Base-by-base conservation (phyloP, 1,140 invertebrate species). In the Hormaphis cornu region DNA sequence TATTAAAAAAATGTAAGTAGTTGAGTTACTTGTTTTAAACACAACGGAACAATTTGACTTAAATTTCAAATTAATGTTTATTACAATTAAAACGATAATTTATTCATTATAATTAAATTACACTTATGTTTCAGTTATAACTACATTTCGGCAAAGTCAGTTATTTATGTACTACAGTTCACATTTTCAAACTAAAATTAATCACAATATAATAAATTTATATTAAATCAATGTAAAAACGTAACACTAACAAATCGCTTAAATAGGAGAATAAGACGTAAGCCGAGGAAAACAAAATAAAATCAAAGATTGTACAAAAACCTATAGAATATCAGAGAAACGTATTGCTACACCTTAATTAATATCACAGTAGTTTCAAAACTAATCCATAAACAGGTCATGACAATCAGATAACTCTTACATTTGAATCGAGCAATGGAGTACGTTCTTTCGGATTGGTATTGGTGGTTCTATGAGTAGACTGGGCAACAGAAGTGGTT, bases 281-380 rank as follows among this genome's bases (percentile, higher is more conserved):
- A 30, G 22, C 6, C 24, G 30, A 22, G 8, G 30, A 48, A 66
- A 46, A 16, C 16, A 22, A n/a, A 44, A 18, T 26, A 18, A 28
- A 6, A 48, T 46, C 12, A 44, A 30, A 28, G 26, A 61, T 40
- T 30, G 1, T 28, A 44, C 7, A 42, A 26, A 61, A 61, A 35
- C 16, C 18, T 22, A 63, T n/a, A 33, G 30, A 48, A 48, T 66
- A 46, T 48, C 14, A 16, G 28, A 18, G 48, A 46, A 26, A 2
- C 18, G 22, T 46, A 44, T 14, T 20, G 35, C 40, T 46, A 66
- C 26, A 30, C 42, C 59, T 66, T 66, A 66, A 66, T 66, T 66
- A 66, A 66, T 66, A 66, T 66, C 59, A 66, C 59, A 66, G 59
- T 35, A 30, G 12, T 33, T 48, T 66, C 48, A 16, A 66, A 28